These are phyloP conservation scores for Megalops cyprinoides DNA, from an alignment of 2,797 vertebrate genomes.

Conservation along the genomic window DNA sequence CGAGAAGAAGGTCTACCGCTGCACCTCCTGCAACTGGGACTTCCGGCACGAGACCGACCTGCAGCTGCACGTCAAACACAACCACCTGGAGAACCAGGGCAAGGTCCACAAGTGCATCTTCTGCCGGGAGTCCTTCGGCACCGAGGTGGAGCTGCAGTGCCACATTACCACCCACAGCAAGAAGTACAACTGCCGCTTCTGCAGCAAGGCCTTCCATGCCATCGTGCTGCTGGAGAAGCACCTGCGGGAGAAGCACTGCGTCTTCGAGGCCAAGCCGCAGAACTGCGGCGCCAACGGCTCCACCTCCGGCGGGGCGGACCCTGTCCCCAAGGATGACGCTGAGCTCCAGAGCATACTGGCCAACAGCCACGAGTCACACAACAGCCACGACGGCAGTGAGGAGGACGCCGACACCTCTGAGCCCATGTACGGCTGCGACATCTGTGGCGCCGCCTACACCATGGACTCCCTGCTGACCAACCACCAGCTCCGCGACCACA, in stretches of 20 bases:
- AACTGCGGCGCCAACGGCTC: constrained; percentile 93
- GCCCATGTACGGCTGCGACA: constrained; percentile 95
- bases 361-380: constrained; percentile 92
- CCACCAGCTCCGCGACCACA: constrained; percentile 97
- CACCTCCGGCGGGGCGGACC: constrained; percentile 71
- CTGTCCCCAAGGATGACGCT: constrained; percentile 89
- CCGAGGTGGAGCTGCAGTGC: constrained; percentile 97
- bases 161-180: constrained; percentile 98
- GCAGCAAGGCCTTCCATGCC: constrained; percentile 97
- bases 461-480: constrained; percentile 97
- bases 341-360: constrained; percentile 88
- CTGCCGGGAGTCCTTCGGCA: constrained; percentile 94
- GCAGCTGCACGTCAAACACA: constrained; percentile 95
- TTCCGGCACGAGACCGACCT: constrained; percentile 94
- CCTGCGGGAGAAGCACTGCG: constrained; percentile 93
- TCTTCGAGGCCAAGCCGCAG: constrained; percentile 91
- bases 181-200: constrained; percentile 98
- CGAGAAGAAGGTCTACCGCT: constrained; percentile 95
- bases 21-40: constrained; percentile 98
- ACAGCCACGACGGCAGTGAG: constrained; percentile 92
- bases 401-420: constrained; percentile 93
- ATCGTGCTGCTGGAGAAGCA: constrained; percentile 94
- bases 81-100: constrained; percentile 95
- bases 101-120: constrained; percentile 96
- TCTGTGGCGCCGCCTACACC: constrained; percentile 97